Conservation (phyloP, 64 coral and sea anemone species). For the Montipora capricornis region DNA sequence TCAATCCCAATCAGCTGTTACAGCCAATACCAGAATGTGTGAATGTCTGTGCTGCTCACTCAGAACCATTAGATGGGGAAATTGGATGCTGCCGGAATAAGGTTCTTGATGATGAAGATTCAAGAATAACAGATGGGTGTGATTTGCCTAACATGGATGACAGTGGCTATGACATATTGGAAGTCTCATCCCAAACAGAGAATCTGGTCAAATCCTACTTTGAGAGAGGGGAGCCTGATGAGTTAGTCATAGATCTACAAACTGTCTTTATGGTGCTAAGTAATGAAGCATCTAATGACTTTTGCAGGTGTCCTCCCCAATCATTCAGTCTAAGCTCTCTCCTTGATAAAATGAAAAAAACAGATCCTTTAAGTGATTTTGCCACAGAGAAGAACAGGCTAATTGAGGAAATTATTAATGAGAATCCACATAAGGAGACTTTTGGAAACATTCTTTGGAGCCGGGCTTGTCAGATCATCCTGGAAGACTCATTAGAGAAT, state of each 20-base stretch:
- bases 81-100: background rate
- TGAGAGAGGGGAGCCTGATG: conserved; percentile 72
- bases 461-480: conserved; percentile 18
- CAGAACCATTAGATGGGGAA: background rate
- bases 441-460: conserved; percentile 36
- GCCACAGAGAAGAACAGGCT: conserved; percentile 10
- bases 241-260: conserved; percentile 13
- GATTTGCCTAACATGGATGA: background rate
- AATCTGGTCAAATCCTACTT: conserved; percentile 47
- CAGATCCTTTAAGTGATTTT: conserved; percentile 15
- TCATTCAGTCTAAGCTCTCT: background rate
- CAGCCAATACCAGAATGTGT: background rate
- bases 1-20: background rate
- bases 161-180: background rate
- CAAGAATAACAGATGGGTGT: background rate
- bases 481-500: conserved; percentile 1
- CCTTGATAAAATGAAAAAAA: background rate
- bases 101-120: background rate
- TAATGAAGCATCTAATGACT: background rate
- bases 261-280: background rate
- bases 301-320: conserved; percentile 10
- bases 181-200: background rate
- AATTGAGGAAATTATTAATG: background rate
- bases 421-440: background rate
- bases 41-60: background rate